Evolutionary conservation across 2,888 invertebrate genomes (phyloP).

Genomic region (Drosophila nr. perissopoda): DNA sequence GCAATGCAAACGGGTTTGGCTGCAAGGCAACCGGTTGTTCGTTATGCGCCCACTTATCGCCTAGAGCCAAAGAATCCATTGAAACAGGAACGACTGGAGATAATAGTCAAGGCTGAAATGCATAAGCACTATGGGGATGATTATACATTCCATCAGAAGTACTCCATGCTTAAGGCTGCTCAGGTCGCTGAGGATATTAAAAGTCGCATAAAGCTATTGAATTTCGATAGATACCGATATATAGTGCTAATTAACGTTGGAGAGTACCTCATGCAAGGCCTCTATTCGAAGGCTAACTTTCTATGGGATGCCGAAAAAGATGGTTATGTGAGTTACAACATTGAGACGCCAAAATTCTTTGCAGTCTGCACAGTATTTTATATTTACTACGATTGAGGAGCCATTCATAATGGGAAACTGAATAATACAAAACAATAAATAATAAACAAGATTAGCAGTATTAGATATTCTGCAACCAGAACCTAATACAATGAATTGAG

Average conservation of each 20-base stretch:
- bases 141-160: constrained; percentile 80
- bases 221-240: constrained; percentile 83
- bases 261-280: constrained; percentile 83
- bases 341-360: constrained; percentile 82
- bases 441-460: background rate
- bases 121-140: constrained; percentile 71
- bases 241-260: constrained; percentile 83
- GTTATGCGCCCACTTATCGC: constrained; percentile 83
- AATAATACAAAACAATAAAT: background rate
- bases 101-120: constrained; percentile 82
- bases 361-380: constrained; percentile 83
- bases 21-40: constrained; percentile 46
- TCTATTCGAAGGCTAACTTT: constrained; percentile 79
- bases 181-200: constrained; percentile 84
- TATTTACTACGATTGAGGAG: constrained; percentile 82
- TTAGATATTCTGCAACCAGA: background rate
- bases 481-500: background rate
- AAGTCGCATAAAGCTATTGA: constrained; percentile 77
- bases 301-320: constrained; percentile 84
- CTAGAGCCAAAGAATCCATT: constrained; percentile 82
- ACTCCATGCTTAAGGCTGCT: constrained; percentile 76
- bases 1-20: background rate
- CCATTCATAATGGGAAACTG: background rate
- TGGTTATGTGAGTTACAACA: constrained; percentile 80
- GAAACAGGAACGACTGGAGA: constrained; percentile 82